Conservation (phyloP, 2,113 vertebrate species). For the Lucifuga dentata region DNA sequence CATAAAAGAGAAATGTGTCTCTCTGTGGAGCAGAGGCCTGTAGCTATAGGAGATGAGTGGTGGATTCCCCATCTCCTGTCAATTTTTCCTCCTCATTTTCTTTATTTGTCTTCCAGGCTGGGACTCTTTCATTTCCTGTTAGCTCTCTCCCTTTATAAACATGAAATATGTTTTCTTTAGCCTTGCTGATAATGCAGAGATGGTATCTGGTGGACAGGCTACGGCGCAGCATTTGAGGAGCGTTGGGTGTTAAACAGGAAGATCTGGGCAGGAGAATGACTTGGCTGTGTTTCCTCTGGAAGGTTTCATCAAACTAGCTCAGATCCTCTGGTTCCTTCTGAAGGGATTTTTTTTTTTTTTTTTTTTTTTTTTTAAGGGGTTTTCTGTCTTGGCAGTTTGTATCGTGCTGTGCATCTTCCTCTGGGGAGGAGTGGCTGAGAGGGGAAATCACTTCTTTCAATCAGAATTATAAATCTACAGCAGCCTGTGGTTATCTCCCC, state of each 20-base stretch:
- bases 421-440: conserved; percentile 14
- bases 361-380: conserved; percentile 10
- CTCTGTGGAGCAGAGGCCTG: conserved; percentile 1
- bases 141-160: conserved; percentile 51
- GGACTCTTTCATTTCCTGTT: conserved; percentile 58
- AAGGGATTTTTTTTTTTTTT: too few relatives aligned
- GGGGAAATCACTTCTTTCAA: conserved; percentile 62
- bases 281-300: neutral
- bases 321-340: conserved; percentile 15
- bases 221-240: neutral
- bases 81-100: conserved; percentile 45
- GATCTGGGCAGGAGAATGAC: neutral
- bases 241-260: neutral
- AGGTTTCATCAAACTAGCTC: conserved; percentile 18
- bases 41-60: conserved; percentile 44
- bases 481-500: conserved; percentile 36
- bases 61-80: conserved; percentile 28
- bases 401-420: conserved; percentile 35
- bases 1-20: conserved; percentile 28
- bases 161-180: conserved; percentile 65
- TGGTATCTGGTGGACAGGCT: conserved; percentile 20
- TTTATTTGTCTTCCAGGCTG: conserved; percentile 58
- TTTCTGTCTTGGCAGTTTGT: conserved; percentile 4
- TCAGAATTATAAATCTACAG: conserved; percentile 59
- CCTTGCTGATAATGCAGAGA: conserved; percentile 47